phyloP scores from a whole-genome alignment of 2,888 invertebrate species.

The Drosophila merina region DNA sequence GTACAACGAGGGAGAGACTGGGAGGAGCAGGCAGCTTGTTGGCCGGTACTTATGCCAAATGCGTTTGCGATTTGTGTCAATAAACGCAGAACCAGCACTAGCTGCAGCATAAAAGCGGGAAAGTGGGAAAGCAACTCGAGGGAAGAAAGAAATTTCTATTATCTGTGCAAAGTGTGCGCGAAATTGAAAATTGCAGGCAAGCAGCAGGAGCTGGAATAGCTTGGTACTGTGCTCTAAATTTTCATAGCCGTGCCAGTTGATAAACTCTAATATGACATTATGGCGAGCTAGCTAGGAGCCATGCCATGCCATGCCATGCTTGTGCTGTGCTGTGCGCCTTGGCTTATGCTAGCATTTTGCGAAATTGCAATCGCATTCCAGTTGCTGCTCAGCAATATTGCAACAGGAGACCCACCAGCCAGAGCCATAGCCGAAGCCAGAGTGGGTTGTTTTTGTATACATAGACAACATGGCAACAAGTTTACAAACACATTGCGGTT shows the following conservation, averaged over 20 bases:
- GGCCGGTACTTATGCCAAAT: constrained; percentile 74
- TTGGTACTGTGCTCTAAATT: constrained; percentile 56
- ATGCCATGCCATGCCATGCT: too few species aligned
- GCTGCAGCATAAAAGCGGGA: neutral
- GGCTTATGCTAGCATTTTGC: constrained; percentile 76
- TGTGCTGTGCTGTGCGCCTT: constrained; percentile 49
- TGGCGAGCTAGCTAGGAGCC: constrained; percentile 27
- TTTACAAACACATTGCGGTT: constrained; percentile 78
- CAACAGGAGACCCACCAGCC: constrained; percentile 29
- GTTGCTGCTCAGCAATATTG: constrained; percentile 54
- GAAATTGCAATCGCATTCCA: constrained; percentile 71
- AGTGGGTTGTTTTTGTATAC: constrained; percentile 11
- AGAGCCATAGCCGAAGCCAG: neutral
- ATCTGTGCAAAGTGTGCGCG: constrained; percentile 80
- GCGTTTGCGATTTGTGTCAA: constrained; percentile 79
- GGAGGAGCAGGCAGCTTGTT: constrained; percentile 41
- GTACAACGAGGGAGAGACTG: constrained; percentile 18
- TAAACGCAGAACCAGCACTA: constrained; percentile 59
- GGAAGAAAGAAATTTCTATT: constrained; percentile 76
- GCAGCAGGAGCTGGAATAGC: constrained; percentile 5
- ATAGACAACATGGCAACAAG: constrained; percentile 64
- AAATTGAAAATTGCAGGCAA: constrained; percentile 74
- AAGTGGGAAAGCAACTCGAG: constrained; percentile 12
- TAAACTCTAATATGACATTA: constrained; percentile 79
- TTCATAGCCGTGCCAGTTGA: constrained; percentile 73